These are phyloP conservation scores for Ctena decussata DNA, from an alignment of 2,888 invertebrate genomes.

Conservation along the genomic window DNA sequence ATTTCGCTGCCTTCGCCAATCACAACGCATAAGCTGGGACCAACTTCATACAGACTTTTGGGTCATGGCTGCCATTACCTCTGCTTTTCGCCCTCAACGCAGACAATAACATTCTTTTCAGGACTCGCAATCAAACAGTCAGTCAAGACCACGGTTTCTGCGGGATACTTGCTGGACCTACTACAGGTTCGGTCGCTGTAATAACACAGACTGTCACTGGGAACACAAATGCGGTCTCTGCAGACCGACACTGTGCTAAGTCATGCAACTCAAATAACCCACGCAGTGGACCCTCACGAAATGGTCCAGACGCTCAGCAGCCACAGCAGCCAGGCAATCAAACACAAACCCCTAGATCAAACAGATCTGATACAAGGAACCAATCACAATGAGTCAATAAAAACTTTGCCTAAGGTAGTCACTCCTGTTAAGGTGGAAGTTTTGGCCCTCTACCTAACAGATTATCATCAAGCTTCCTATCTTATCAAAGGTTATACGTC, in stretches of 20 bases:
- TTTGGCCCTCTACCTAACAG: background rate
- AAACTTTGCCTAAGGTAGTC: background rate
- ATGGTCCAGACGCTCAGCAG: background rate
- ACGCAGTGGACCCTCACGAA: background rate
- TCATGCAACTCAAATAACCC: background rate
- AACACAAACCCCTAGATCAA: background rate
- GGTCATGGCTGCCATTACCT: background rate
- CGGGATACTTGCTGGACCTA: background rate
- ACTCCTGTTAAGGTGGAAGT: background rate
- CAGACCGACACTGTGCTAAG: background rate
- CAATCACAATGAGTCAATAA: background rate
- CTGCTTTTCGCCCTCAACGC: background rate
- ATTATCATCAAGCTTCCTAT: background rate
- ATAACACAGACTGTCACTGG: background rate
- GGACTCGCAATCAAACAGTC: background rate
- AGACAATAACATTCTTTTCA: slow-evolving; percentile 1
- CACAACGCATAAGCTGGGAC: background rate
- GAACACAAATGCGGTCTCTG: slow-evolving; percentile 7
- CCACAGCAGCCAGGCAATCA: background rate
- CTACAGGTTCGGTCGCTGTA: background rate
- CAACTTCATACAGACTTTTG: slow-evolving; percentile 1
- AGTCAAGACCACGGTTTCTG: background rate
- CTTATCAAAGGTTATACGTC: background rate
- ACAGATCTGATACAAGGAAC: background rate
- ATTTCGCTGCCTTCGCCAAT: slow-evolving; percentile 3